Percentiles rank a stretch among this genome's conserved stretches.
Conservation (phyloP, 2,797 vertebrate genomes). For the Urosaurus nigricauda region DNA sequence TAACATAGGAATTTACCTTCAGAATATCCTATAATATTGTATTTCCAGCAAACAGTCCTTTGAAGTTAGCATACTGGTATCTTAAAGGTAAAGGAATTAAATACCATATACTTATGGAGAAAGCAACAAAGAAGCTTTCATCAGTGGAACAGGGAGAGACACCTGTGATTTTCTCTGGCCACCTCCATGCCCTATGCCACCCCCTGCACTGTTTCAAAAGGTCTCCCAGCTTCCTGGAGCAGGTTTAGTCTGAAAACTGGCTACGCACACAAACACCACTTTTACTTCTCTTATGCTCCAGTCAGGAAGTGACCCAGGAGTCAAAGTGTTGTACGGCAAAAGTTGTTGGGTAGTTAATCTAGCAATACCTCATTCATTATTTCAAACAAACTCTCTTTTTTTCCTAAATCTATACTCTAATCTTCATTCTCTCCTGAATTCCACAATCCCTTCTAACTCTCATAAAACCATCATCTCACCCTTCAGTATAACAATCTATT, state of each 20-base stretch:
- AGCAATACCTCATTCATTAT: background rate
- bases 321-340: too few species aligned
- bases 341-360: too few species aligned
- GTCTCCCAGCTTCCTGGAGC: background rate
- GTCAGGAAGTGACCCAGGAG: too few species aligned
- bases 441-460: background rate
- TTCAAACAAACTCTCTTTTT: background rate
- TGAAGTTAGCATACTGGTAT: background rate
- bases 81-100: constrained; percentile 15
- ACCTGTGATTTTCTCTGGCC: too few species aligned
- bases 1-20: background rate
- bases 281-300: too few species aligned
- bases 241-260: background rate
- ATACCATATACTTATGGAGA: background rate
- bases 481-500: background rate
- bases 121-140: background rate
- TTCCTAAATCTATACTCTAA: background rate
- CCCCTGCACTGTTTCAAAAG: background rate
- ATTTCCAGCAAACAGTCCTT: background rate
- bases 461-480: background rate
- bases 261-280: too few species aligned
- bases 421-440: background rate
- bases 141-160: background rate
- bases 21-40: background rate
- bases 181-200: background rate